Evolutionary conservation across 2,888 invertebrate genomes (phyloP).

Genomic region (Yponomeuta cagnagella): DNA sequence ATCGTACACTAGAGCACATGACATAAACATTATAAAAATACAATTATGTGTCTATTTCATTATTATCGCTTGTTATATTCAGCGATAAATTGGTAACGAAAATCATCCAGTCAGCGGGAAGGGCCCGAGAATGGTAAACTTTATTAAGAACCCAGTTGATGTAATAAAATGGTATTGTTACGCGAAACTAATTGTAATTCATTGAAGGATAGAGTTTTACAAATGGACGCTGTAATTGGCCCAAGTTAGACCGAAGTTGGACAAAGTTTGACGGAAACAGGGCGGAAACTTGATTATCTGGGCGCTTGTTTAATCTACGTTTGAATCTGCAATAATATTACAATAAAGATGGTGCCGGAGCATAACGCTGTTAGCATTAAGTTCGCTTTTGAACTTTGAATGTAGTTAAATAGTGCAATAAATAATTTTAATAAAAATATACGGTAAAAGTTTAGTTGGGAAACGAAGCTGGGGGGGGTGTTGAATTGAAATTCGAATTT

Average conservation of each 20-base stretch:
- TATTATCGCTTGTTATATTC: too few species aligned
- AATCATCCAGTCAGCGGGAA: not conserved
- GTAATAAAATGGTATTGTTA: conserved; percentile 1
- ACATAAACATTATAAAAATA: too few species aligned
- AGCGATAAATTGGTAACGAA: not conserved
- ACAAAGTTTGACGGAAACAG: not conserved
- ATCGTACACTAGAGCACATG: too few species aligned
- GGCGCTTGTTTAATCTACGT: not conserved
- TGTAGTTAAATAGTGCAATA: too few species aligned
- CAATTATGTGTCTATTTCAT: too few species aligned
- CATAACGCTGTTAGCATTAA: too few species aligned
- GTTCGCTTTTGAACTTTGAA: too few species aligned
- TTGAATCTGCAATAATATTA: not conserved
- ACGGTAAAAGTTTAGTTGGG: not conserved
- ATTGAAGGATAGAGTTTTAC: not conserved
- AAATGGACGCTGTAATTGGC: not conserved
- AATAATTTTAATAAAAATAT: not conserved
- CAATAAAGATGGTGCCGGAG: not conserved
- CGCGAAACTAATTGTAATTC: conserved; percentile 1
- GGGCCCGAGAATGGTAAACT: not conserved
- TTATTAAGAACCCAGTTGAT: not conserved
- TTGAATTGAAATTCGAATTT: not conserved
- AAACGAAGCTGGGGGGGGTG: too few species aligned
- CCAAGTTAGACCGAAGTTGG: not conserved
- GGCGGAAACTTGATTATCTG: not conserved